Conservation (phyloP, 1,140 invertebrate species). For the Cydia fagiglandana region DNA sequence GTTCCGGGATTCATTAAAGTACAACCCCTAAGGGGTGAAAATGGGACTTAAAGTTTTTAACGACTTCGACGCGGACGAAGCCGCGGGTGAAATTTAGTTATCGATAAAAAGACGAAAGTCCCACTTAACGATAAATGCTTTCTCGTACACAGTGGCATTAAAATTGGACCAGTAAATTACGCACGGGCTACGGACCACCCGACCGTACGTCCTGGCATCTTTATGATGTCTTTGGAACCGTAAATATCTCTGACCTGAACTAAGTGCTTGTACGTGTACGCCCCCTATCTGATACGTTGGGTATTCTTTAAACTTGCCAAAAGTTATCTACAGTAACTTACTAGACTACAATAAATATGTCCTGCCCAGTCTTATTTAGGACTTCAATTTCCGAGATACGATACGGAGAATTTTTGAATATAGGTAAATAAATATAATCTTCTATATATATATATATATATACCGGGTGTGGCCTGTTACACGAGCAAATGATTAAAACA, state of each 20-base stretch:
- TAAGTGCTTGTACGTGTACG: not conserved
- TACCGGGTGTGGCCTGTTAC: too few species aligned
- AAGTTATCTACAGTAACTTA: not conserved
- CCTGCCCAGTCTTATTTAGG: not conserved
- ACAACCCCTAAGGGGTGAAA: too few species aligned
- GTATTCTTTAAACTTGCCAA: conserved; percentile 4
- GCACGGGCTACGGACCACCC: not conserved
- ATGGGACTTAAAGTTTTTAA: too few species aligned
- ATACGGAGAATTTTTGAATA: not conserved
- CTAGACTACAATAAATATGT: not conserved
- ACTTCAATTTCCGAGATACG: not conserved
- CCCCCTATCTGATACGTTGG: conserved; percentile 5
- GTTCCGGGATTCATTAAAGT: too few species aligned
- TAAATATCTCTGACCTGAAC: conserved; percentile 4
- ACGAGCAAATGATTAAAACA: too few species aligned
- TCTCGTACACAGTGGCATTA: not conserved
- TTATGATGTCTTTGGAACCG: not conserved
- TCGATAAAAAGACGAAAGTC: not conserved
- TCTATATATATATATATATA: too few species aligned
- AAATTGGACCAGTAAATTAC: not conserved
- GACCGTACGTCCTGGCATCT: not conserved
- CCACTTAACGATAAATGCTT: not conserved
- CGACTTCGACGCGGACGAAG: too few species aligned
- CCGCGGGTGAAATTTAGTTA: too few species aligned
- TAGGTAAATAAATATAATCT: not conserved